These are phyloP conservation scores for Alloplasta piceator DNA, from an alignment of 2,888 invertebrate genomes.

Conservation along the genomic window DNA sequence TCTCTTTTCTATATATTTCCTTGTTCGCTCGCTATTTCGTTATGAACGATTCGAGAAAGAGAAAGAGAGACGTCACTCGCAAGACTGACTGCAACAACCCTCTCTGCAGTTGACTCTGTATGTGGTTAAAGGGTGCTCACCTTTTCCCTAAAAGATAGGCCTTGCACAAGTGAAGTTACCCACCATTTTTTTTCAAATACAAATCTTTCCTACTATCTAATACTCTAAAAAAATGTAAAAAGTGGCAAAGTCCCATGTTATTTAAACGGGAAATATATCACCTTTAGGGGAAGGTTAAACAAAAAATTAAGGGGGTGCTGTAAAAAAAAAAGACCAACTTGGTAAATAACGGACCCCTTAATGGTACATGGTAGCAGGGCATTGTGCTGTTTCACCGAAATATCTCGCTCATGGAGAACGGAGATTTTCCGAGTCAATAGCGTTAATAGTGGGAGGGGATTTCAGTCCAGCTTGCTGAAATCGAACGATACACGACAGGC, in stretches of 20 bases:
- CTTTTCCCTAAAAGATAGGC: too few relatives aligned
- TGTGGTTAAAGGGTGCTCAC: not conserved
- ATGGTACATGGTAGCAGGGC: slow-evolving; percentile 46
- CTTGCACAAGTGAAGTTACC: too few relatives aligned
- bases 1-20: slow-evolving; percentile 41
- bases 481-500: slow-evolving; percentile 62
- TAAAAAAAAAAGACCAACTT: too few relatives aligned
- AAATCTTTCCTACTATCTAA: too few relatives aligned
- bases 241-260: too few relatives aligned
- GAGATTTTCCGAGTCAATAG: slow-evolving; percentile 78
- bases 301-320: too few relatives aligned
- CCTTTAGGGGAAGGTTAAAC: too few relatives aligned
- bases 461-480: slow-evolving; percentile 63
- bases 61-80: slow-evolving; percentile 71
- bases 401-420: slow-evolving; percentile 31
- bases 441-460: slow-evolving; percentile 80
- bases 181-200: too few relatives aligned
- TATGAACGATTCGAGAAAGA: slow-evolving; percentile 31
- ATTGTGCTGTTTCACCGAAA: slow-evolving; percentile 45
- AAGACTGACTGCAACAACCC: slow-evolving; percentile 72
- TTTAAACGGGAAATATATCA: too few relatives aligned
- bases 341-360: too few relatives aligned
- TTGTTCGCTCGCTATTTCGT: slow-evolving; percentile 44
- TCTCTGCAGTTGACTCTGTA: slow-evolving; percentile 56
- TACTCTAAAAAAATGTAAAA: too few relatives aligned